Percentiles rank a stretch among this genome's conserved stretches.
phyloP scores from a whole-genome alignment of 2,113 vertebrate species.

The Brachypodius melanocephalos region DNA sequence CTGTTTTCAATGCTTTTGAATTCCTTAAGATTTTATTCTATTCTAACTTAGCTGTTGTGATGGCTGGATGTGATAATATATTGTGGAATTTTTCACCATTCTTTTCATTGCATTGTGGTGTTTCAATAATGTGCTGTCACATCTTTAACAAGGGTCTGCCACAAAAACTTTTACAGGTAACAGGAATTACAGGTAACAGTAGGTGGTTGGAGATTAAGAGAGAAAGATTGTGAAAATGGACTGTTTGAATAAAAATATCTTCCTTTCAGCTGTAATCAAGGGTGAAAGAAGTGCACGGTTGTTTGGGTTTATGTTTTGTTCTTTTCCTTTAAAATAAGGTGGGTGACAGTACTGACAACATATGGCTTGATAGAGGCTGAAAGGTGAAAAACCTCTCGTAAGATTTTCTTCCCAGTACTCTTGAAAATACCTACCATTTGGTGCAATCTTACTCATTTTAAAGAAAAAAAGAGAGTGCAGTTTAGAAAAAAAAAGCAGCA shows the following conservation, averaged over 20 bases:
- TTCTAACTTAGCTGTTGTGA: neutral
- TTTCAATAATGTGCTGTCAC: neutral
- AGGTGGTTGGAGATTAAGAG: neutral
- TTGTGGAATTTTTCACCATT: neutral
- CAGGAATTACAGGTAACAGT: neutral
- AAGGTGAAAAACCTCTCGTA: neutral
- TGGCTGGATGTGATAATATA: neutral
- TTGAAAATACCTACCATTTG: conserved; percentile 3
- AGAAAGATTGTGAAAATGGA: neutral
- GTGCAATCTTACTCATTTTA: neutral
- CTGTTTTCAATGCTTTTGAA: neutral
- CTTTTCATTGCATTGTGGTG: neutral
- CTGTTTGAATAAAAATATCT: neutral
- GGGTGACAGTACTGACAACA: neutral
- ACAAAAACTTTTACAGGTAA: neutral
- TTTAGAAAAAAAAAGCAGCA: neutral
- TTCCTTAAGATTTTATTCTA: neutral
- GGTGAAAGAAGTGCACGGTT: neutral
- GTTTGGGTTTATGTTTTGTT: neutral
- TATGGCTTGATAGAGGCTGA: neutral
- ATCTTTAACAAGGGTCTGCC: neutral
- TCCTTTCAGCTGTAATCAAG: neutral
- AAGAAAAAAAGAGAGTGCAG: neutral
- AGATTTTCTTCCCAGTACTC: neutral
- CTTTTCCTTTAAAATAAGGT: neutral